phyloP scores from a whole-genome alignment of 1,140 invertebrate genomes.

The Leguminivora glycinivorella region DNA sequence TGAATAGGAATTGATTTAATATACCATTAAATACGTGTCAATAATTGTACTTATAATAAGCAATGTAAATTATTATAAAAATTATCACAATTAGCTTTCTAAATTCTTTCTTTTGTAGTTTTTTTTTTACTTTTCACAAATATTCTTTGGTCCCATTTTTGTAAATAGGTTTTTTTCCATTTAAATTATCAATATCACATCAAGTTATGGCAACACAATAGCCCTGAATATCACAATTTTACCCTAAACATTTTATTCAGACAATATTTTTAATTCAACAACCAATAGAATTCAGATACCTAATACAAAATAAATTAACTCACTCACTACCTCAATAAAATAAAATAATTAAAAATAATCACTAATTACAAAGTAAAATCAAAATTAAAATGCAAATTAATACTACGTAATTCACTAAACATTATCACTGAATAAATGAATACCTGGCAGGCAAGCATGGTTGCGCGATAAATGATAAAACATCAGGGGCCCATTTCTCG shows the following conservation, averaged over 20 bases:
- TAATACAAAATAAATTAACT: too few relatives aligned
- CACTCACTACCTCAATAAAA: not conserved
- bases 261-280: too few relatives aligned
- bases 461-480: too few relatives aligned
- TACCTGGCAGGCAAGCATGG: too few relatives aligned
- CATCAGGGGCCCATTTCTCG: too few relatives aligned
- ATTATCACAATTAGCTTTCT: slow-evolving; percentile 17
- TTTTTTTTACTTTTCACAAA: not conserved
- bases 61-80: slow-evolving; percentile 32
- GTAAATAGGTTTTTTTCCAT: not conserved
- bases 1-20: slow-evolving; percentile 34
- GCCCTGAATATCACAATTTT: not conserved
- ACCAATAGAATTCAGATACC: too few relatives aligned
- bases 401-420: not conserved
- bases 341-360: not conserved
- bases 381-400: not conserved
- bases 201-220: not conserved
- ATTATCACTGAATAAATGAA: not conserved
- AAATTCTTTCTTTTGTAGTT: not conserved
- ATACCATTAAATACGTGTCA: slow-evolving; percentile 38
- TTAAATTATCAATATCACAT: slow-evolving; percentile 6
- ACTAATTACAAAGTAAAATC: not conserved
- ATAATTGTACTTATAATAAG: slow-evolving; percentile 37
- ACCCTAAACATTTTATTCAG: not conserved
- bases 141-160: not conserved